Percentiles rank a stretch among this genome's conserved stretches.
Conservation (phyloP, 2,797 vertebrate species). For the Melopsittacus undulatus region DNA sequence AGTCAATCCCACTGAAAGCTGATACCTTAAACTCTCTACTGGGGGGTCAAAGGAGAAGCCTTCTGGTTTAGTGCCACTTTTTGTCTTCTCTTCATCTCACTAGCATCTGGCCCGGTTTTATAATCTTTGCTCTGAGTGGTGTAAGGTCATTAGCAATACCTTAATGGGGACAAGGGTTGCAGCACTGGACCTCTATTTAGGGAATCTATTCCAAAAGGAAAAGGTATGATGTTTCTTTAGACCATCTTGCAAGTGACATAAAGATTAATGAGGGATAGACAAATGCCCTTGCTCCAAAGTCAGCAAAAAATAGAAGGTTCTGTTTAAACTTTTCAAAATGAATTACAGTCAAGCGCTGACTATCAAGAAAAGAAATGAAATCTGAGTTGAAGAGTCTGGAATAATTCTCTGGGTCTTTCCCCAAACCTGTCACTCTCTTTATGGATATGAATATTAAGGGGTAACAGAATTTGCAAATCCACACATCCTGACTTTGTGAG, state of each 20-base stretch:
- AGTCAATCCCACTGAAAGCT: background rate
- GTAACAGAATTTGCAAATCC: background rate
- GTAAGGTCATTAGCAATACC: constrained; percentile 24
- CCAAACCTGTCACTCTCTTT: constrained; percentile 39
- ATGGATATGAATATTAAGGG: constrained; percentile 17
- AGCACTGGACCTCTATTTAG: background rate
- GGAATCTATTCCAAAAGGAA: constrained; percentile 25
- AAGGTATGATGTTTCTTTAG: constrained; percentile 42
- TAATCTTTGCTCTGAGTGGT: constrained; percentile 1
- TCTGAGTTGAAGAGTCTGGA: constrained; percentile 47
- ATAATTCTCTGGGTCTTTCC: constrained; percentile 49
- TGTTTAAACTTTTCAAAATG: constrained; percentile 64
- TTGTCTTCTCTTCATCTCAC: background rate
- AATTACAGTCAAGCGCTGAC: constrained; percentile 57
- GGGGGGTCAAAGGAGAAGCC: background rate
- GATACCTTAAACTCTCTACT: constrained; percentile 20
- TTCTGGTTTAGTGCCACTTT: background rate
- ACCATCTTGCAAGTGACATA: constrained; percentile 40
- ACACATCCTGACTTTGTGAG: background rate
- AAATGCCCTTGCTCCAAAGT: constrained; percentile 68
- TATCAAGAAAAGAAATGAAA: constrained; percentile 59
- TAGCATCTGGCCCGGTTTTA: background rate
- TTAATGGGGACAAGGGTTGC: constrained; percentile 9
- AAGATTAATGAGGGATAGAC: constrained; percentile 63
- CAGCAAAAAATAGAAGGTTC: constrained; percentile 63